Percentiles rank a stretch among this genome's conserved stretches.
Evolutionary conservation across 2,113 vertebrate species (phyloP).

Genomic region (Ranitomeya imitator): DNA sequence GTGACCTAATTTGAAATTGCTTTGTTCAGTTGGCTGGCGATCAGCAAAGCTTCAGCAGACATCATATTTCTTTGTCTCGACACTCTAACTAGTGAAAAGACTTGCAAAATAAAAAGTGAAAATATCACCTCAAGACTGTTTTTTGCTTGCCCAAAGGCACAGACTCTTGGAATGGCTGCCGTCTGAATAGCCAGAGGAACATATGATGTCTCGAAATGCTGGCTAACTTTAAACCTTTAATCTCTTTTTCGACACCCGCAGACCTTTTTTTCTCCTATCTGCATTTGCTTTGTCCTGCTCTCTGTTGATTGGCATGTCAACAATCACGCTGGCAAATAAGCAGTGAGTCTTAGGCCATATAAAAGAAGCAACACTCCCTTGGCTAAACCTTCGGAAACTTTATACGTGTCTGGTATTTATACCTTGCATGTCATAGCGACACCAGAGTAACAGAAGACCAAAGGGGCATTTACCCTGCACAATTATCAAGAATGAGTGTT

Average conservation of each 20-base stretch:
- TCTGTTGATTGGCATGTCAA: constrained; percentile 26
- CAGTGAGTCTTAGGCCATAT: neutral
- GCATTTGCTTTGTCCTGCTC: constrained; percentile 17
- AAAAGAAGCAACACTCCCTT: neutral
- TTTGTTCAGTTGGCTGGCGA: constrained; percentile 50
- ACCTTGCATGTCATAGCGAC: neutral
- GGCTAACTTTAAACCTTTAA: constrained; percentile 30
- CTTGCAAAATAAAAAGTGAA: constrained; percentile 46
- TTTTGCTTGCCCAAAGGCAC: constrained; percentile 46
- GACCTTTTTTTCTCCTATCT: neutral
- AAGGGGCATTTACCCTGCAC: too few species aligned
- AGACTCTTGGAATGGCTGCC: constrained; percentile 19
- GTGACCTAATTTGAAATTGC: constrained; percentile 46
- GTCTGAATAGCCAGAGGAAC: constrained; percentile 33
- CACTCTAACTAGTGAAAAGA: constrained; percentile 34
- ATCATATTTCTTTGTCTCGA: constrained; percentile 45
- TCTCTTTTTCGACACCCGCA: constrained; percentile 4
- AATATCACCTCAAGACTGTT: constrained; percentile 18
- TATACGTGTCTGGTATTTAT: constrained; percentile 26
- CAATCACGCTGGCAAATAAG: constrained; percentile 15
- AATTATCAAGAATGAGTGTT: too few species aligned
- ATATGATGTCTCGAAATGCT: neutral
- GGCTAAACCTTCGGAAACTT: constrained; percentile 7
- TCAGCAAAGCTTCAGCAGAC: constrained; percentile 39
- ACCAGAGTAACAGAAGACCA: neutral